These are phyloP conservation scores for Ceramica pisi DNA, from an alignment of 2,888 invertebrate species.

Conservation along the genomic window DNA sequence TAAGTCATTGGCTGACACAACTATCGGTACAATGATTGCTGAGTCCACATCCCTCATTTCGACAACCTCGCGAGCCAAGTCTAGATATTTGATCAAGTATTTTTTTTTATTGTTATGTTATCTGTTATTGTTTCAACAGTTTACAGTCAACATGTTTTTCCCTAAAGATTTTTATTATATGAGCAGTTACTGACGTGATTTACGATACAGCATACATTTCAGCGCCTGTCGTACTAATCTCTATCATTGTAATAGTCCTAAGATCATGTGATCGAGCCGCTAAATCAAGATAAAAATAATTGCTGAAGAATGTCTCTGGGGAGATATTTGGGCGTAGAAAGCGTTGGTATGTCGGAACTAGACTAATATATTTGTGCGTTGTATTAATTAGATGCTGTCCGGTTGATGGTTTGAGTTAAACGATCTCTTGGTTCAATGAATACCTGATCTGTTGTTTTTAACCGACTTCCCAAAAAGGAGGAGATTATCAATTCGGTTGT, in stretches of 20 bases:
- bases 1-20: too few species aligned
- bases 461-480: too few species aligned
- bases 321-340: slow-evolving; percentile 39
- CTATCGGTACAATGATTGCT: too few species aligned
- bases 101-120: too few species aligned
- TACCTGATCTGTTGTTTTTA: not conserved
- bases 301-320: slow-evolving; percentile 25
- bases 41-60: too few species aligned
- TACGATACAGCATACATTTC: slow-evolving; percentile 25
- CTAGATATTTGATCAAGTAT: too few species aligned
- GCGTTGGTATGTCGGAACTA: slow-evolving; percentile 23
- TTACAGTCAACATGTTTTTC: slow-evolving; percentile 4
- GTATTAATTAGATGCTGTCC: slow-evolving; percentile 28
- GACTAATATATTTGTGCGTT: slow-evolving; percentile 23
- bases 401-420: not conserved
- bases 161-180: slow-evolving; percentile 10
- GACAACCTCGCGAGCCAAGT: too few species aligned
- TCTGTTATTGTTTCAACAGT: slow-evolving; percentile 12
- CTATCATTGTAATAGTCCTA: slow-evolving; percentile 35
- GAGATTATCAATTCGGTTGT: too few species aligned
- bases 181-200: slow-evolving; percentile 24
- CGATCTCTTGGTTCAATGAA: not conserved
- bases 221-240: slow-evolving; percentile 35
- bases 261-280: slow-evolving; percentile 55
- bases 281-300: slow-evolving; percentile 60